Base-by-base conservation (phyloP, 2,888 invertebrate species). In the Muschampia plurimacula region DNA sequence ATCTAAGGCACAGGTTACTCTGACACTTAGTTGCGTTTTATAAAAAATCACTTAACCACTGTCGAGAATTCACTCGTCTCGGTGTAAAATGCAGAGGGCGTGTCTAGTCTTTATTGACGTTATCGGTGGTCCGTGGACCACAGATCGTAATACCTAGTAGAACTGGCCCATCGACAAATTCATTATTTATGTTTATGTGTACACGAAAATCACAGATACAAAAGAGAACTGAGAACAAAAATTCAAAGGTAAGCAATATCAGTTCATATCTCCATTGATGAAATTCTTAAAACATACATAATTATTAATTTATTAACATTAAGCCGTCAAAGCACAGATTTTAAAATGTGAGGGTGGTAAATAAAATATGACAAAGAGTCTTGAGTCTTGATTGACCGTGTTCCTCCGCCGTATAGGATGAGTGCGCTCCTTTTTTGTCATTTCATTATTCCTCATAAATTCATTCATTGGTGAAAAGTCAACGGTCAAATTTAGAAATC, bases 121-220 rank as follows among this genome's bases (percentile, higher is more conserved):
- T 44, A 65, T 70, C 15, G 70, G 70, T 70, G 70, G 70, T 70
- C 70, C 13, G 46, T 7, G 57, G 60, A n/a, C 52, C 69, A 44
- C 55, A 69, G 69, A 64, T 41, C 9, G 10, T 41, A 12, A n/a
- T 55, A 32, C 46, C 44, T 44, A 63, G 10, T 64, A 70, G 62
- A 36, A 41, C 1, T 41, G 62, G 10, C 62, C n/a, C n/a, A 15
- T 13, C 10, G 5, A 49, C n/a, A n/a, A n/a, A 49, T 12, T 22
- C 22, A 22, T 22, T 32, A 32, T 32, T 32, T 32, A 32, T 32
- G 2, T 13, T 49, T 13, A 49, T 13, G 0, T 49, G 12, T 49
- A 12, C 49, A 13, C 49, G 49, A 4, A 13, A 13, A n/a, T 9
- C 49, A 13, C n/a, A 12, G 10, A 10, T 12, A 9, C 10, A n/a